phyloP scores from a whole-genome alignment of 2,888 invertebrate species.

The Sinhomidia bicolor region DNA sequence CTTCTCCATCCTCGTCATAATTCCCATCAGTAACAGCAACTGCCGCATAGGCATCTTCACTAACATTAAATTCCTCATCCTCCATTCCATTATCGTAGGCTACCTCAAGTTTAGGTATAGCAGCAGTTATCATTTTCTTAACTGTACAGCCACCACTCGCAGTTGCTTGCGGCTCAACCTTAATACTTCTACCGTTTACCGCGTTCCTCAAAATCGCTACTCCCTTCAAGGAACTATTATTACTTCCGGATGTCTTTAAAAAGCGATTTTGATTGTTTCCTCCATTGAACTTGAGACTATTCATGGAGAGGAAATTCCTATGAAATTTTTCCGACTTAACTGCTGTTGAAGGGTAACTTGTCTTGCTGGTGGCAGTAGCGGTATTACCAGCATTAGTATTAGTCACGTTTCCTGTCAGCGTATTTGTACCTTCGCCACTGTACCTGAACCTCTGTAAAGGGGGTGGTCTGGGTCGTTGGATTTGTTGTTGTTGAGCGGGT shows the following conservation, averaged over 20 bases:
- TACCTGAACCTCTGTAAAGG: constrained; percentile 46
- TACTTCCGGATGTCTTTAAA: neutral
- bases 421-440: neutral
- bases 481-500: constrained; percentile 42
- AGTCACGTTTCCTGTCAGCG: neutral
- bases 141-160: neutral
- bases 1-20: constrained; percentile 20
- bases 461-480: constrained; percentile 36
- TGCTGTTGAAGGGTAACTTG: neutral
- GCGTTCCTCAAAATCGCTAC: neutral
- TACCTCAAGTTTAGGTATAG: neutral
- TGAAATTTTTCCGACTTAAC: constrained; percentile 48
- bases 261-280: neutral
- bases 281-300: neutral
- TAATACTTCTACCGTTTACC: neutral
- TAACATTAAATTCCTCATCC: constrained; percentile 18
- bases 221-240: constrained; percentile 20
- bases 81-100: constrained; percentile 2
- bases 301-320: constrained; percentile 55
- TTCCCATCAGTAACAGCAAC: neutral
- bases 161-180: neutral
- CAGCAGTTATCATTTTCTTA: neutral
- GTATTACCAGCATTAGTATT: neutral
- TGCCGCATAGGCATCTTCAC: constrained; percentile 39
- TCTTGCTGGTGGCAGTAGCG: neutral